Conservation (phyloP, 2,888 invertebrate genomes). For the Acanthococcus lagerstroemiae region DNA sequence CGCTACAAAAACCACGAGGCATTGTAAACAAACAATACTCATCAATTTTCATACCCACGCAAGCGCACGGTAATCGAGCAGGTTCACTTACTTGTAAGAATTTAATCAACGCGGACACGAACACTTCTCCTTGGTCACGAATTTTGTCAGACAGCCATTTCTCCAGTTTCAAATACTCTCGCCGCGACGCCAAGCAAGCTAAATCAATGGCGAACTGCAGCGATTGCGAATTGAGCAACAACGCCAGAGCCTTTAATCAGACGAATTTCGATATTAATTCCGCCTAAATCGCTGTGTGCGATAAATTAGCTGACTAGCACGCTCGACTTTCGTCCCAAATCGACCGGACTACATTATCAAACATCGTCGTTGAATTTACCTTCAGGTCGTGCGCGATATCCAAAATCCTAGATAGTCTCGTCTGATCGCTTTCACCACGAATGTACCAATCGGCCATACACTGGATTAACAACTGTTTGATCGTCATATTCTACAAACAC, state of each 20-base stretch:
- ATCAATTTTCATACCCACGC: no score
- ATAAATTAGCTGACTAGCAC: no score
- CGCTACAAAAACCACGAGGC: no score
- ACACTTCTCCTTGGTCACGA: slow-evolving; percentile 85
- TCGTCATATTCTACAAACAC: slow-evolving; percentile 47
- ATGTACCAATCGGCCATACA: slow-evolving; percentile 97
- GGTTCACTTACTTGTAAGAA: slow-evolving; percentile 60
- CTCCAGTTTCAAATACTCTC: slow-evolving; percentile 94
- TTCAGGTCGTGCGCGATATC: slow-evolving; percentile 89
- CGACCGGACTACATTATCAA: background rate
- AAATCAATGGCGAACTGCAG: slow-evolving; percentile 96
- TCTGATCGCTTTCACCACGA: slow-evolving; percentile 84
- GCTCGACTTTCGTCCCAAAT: background rate
- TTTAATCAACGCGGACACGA: slow-evolving; percentile 74
- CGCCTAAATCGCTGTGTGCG: no score
- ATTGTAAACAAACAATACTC: no score
- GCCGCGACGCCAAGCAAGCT: slow-evolving; percentile 89
- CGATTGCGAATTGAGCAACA: slow-evolving; percentile 79
- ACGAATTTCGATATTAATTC: no score
- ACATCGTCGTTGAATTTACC: slow-evolving; percentile 39
- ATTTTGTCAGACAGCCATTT: slow-evolving; percentile 98
- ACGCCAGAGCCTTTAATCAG: slow-evolving; percentile 65
- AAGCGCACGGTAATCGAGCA: background rate
- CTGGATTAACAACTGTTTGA: slow-evolving; percentile 81
- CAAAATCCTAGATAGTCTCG: slow-evolving; percentile 81